Evolutionary conservation across 2,888 invertebrate genomes (phyloP), one percentile per base, ranked within the genome.

Genomic region (Uloborus plumipes): DNA sequence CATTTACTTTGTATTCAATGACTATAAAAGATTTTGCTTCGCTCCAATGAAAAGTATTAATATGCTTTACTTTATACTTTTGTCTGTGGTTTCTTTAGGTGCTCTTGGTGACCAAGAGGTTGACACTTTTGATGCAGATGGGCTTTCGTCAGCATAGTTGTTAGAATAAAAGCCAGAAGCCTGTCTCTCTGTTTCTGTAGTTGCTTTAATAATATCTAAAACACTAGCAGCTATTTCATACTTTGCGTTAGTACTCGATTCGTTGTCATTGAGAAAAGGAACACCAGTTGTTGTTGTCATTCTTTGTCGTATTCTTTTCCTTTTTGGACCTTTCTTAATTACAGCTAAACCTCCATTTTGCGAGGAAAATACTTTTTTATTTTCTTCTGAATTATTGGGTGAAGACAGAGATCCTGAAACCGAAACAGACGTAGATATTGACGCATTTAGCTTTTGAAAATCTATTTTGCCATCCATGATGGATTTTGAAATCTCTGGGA

Each of bases 181-280:
- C 1, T 70, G 51, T 26, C 70, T 70, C 53, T 82, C 81, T 7
- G 81, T 65, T 61, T 82, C 81, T 15, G 81, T 76, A 7, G 81
- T 82, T 18, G 81, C 81, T 55, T 82, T 82, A 15, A 82, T 82
- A 15, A 82, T 82, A 39, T 82, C 81, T n/a, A 82, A 50, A 6
- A 82, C 76, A 59, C 81, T 82, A 13, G 81, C 81, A 14, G 81
- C 81, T 26, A 82, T 82, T 50, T 82, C 75, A 59, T 76, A 76
- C 47, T 76, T 75, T 15, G 75, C 66, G 4, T 79, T 72, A 14
- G 70, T 61, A 62, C 62, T 77, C 4, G 74, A 62, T 16, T 75
- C 80, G 7, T 61, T 58, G 31, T 70, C 70, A 11, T 59, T 31
- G 20, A 47, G 39, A 20, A 58, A 59, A 14, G 65, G 58, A 15